These are phyloP conservation scores for Meloidogyne floridensis DNA, from an alignment of 1,140 invertebrate genomes.

Conservation along the genomic window DNA sequence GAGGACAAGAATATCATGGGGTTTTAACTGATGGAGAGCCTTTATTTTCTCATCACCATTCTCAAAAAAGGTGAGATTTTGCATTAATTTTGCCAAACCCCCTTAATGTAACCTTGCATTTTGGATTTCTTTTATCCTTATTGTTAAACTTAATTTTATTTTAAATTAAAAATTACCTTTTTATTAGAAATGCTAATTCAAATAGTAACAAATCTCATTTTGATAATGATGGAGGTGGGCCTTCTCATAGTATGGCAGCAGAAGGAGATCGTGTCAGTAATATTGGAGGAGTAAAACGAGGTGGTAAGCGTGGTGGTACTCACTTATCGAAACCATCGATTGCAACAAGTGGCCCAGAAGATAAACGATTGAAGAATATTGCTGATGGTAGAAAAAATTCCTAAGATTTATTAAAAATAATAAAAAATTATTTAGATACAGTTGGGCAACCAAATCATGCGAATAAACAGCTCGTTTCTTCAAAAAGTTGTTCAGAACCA, in stretches of 20 bases:
- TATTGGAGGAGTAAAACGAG: constrained; percentile 15
- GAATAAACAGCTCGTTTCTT: background rate
- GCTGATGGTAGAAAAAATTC: background rate
- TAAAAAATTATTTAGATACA: background rate
- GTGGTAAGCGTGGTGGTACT: background rate
- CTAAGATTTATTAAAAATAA: background rate
- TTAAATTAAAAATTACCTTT: background rate
- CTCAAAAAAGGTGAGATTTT: constrained; percentile 37
- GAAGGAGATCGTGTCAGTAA: constrained; percentile 3
- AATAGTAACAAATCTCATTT: constrained; percentile 1
- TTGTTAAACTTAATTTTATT: background rate
- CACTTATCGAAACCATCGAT: background rate
- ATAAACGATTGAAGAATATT: background rate
- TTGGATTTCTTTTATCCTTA: background rate
- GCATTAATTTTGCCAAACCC: background rate
- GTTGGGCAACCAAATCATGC: background rate
- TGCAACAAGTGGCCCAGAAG: background rate
- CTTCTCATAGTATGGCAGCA: background rate
- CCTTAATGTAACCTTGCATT: background rate
- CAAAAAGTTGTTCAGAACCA: background rate
- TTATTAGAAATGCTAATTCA: background rate
- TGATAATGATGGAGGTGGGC: constrained; percentile 13
- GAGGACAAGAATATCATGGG: constrained; percentile 40
- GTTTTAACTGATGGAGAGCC: constrained; percentile 46
- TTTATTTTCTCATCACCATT: constrained; percentile 34